Base-by-base conservation (phyloP, 1,140 invertebrate genomes). In the Aleiodes sp. region DNA sequence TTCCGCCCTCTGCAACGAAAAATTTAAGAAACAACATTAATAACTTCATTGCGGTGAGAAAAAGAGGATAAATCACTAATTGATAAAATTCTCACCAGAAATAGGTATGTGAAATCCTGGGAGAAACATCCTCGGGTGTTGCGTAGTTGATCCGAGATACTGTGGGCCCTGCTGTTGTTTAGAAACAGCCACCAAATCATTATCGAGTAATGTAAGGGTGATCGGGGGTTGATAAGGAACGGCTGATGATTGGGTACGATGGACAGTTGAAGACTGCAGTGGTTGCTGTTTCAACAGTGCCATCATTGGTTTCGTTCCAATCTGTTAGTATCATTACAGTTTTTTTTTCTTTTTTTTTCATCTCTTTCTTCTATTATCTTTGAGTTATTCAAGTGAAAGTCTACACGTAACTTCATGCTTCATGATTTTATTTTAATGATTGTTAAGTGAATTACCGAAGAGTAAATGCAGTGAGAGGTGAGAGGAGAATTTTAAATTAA, bases 251-350 rank as follows among this genome's bases (percentile, higher is more conserved):
- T 78, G 80, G 71, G 78, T 73, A 67, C 79, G 82, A 78, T 82
- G 81, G 68, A 79, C 78, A 75, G 77, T 79, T 81, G 82, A 81
- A 76, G 80, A 75, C 76, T 82, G 83, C 75, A 83, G 77, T 73
- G 82, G 78, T 76, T 83, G 83, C 76, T 84, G 83, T 79, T 85
- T 84, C 68, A 84, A 80, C 75, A 85, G 73, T 80, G 83, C 82
- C 83, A 84, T 82, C 80, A 83, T 83, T 69, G 80, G 80, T 81
- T 84, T 84, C 74, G 78, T 77, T 80, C 78, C 80, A 81, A 84
- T 83, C 81, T 84, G 81, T 84, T 78, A 82, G 78, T 81, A 77
- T 74, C 64, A 72, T 80, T 65, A 61, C 66, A 82, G 80, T 46
- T 66, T 73, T 78, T 76, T 67, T 78, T 80, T 80, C 72, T 75